Percentiles rank a stretch among this genome's conserved stretches.
Evolutionary conservation across 2,113 vertebrate species (phyloP).

Genomic region (Myotis brandtii): DNA sequence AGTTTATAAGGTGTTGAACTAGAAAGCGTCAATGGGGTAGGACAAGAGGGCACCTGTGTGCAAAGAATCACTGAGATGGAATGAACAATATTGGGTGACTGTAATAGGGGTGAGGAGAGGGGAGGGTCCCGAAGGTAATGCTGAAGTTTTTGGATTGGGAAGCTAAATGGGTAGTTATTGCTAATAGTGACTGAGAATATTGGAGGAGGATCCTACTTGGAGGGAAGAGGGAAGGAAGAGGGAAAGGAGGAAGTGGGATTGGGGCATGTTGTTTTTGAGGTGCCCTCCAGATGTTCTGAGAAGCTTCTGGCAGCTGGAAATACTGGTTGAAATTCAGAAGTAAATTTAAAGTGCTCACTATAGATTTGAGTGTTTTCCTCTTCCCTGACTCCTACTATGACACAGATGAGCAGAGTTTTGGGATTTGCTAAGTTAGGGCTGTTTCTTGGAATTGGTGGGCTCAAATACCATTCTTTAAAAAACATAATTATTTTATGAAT

Average conservation of each 20-base stretch:
- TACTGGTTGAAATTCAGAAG: neutral
- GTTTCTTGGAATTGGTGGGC: neutral
- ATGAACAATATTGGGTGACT: neutral
- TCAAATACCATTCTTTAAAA: neutral
- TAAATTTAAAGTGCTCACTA: neutral
- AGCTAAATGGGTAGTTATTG: neutral
- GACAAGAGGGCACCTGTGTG: neutral
- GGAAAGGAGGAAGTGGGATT: neutral
- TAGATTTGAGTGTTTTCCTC: neutral
- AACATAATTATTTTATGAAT: neutral
- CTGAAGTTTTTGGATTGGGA: neutral
- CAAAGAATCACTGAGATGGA: neutral
- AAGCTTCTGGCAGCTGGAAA: neutral
- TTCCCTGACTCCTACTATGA: neutral
- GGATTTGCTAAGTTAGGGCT: neutral
- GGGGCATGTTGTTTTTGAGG: neutral
- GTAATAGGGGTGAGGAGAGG: neutral
- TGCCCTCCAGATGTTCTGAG: neutral
- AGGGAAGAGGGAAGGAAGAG: neutral
- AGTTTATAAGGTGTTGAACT: neutral
- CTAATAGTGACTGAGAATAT: neutral
- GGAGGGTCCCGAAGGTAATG: neutral
- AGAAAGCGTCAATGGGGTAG: neutral
- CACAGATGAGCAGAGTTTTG: neutral
- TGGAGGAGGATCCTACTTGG: neutral